Base-by-base conservation (phyloP, 2,113 vertebrate genomes). In the Saguinus midas region DNA sequence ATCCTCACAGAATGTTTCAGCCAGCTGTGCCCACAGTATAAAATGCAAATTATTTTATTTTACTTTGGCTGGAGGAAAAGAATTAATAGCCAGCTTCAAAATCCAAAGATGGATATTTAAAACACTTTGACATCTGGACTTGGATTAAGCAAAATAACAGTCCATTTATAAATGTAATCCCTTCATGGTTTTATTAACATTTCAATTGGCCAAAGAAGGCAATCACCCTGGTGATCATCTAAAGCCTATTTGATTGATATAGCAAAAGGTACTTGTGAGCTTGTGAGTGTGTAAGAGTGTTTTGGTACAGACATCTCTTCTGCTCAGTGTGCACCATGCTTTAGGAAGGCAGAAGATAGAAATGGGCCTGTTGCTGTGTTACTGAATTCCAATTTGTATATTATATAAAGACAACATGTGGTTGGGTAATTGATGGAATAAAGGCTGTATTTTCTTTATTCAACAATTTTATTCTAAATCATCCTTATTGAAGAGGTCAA, bases 11-110 rank as follows among this genome's bases (percentile, higher is more conserved):
- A 90, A 20, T 86, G 29, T 52, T 72, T 64, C 55, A 91, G 0
- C 43, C 64, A 88, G 50, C 40, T 78, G 16, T 68, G 29, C 55
- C 58, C 66, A 48, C 18, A 58, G 27, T 58, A 10, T 55, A 80
- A 68, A 78, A 80, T 64, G 61, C 25, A 95, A 83, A 68, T 73
- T 73, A 72, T 83, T 35, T 85, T 86, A 16, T 91, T 95, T 80
- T 27, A 78, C 37, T 83, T 93, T 14, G 48, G n/a, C 35, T n/a
- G 29, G 23, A 55, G 48, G 40, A 84, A 64, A 37, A 55, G 27
- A 79, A 90, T 94, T 83, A 73, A 86, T 57, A 87, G 52, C 11
- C 50, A 73, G n/a, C 23, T 61, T 87, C 35, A 64, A 32, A 76
- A 75, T 52, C n/a, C 57, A 57, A 73, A 72, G 48, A 86, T 37